Evolutionary conservation across 1,140 invertebrate genomes (phyloP).

Genomic region (Drosophila fuyamai): DNA sequence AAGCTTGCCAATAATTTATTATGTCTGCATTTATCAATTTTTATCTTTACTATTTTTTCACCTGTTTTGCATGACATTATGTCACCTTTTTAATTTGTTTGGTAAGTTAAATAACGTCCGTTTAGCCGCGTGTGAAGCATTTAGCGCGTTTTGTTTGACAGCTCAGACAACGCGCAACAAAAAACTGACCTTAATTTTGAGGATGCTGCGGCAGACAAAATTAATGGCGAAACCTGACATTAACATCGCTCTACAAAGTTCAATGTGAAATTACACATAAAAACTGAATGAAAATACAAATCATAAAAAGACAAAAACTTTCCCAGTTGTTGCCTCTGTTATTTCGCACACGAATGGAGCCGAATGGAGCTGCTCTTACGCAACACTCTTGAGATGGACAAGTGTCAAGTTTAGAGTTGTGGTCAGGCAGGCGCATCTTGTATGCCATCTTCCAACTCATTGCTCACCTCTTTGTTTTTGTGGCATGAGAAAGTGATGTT

Average conservation of each 20-base stretch:
- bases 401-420: conserved; percentile 61
- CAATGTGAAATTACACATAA: conserved; percentile 48
- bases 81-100: conserved; percentile 40
- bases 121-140: conserved; percentile 41
- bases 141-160: conserved; percentile 17
- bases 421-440: conserved; percentile 39
- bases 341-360: conserved; percentile 54
- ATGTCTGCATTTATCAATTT: conserved; percentile 25
- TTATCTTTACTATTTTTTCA: conserved; percentile 14
- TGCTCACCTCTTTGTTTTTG: conserved; percentile 11
- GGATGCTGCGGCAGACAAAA: conserved; percentile 24
- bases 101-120: conserved; percentile 39
- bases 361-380: conserved; percentile 31
- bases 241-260: conserved; percentile 46
- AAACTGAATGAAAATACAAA: conserved; percentile 16
- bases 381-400: conserved; percentile 44
- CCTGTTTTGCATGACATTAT: conserved; percentile 39
- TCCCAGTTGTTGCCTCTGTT: conserved; percentile 44
- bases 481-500: conserved; percentile 16
- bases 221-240: conserved; percentile 39
- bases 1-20: conserved; percentile 29
- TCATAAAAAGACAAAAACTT: conserved; percentile 58
- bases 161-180: neutral
- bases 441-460: conserved; percentile 24
- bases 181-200: conserved; percentile 36